A percentile compares a stretch with the other conserved stretches of the same genome.
These are phyloP conservation scores for Danio choprae DNA, from an alignment of 2,797 vertebrate genomes.

Conservation along the genomic window DNA sequence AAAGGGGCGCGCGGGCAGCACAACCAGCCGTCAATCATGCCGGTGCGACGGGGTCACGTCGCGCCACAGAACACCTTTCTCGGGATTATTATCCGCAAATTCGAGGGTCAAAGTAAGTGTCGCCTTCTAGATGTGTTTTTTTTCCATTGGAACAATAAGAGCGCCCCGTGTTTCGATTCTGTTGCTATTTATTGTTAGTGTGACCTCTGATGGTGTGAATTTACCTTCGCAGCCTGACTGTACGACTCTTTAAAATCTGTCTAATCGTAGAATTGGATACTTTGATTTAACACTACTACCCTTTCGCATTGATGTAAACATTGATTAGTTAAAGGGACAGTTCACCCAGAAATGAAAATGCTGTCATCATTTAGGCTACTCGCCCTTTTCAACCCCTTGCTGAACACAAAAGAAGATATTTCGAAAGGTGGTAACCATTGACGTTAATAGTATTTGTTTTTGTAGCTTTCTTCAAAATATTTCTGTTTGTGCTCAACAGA, in stretches of 20 bases:
- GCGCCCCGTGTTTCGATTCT: neutral
- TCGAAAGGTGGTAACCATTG: no score
- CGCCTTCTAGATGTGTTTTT: neutral
- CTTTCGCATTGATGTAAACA: conserved; percentile 16
- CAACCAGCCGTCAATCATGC: conserved; percentile 54
- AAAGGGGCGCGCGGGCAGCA: conserved; percentile 36
- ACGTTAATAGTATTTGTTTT: no score
- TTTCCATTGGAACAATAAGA: neutral
- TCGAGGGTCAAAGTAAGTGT: conserved; percentile 86
- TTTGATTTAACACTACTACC: neutral
- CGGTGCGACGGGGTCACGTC: conserved; percentile 84
- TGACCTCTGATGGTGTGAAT: conserved; percentile 26
- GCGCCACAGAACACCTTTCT: conserved; percentile 87
- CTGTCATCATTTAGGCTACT: no score
- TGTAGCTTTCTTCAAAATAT: no score
- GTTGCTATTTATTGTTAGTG: neutral
- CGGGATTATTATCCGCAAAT: conserved; percentile 88
- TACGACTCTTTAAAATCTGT: conserved; percentile 2
- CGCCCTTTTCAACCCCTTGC: no score
- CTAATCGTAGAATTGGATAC: neutral
- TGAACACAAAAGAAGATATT: no score
- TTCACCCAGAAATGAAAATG: no score
- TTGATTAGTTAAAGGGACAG: conserved; percentile 22
- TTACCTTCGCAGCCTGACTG: neutral
- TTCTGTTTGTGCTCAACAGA: no score